These are phyloP conservation scores for Sebastes steindachneri DNA, from an alignment of 2,797 vertebrate species.

Conservation along the genomic window DNA sequence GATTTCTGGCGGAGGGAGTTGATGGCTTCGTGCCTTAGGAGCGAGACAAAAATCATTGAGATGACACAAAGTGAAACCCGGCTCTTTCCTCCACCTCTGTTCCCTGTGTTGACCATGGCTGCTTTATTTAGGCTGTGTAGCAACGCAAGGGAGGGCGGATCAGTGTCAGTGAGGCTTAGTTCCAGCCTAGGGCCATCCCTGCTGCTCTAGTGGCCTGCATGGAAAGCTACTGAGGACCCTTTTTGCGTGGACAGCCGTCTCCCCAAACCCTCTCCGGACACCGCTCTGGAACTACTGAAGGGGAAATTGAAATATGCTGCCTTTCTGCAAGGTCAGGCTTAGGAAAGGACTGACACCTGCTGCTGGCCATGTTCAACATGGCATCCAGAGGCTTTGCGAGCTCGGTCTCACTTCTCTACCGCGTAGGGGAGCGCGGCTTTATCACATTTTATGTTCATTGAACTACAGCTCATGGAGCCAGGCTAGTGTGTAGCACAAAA, in stretches of 20 bases:
- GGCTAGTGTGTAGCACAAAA: neutral
- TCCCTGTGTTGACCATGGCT: conserved; percentile 21
- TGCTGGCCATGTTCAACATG: conserved; percentile 60
- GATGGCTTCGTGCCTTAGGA: neutral
- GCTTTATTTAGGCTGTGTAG: conserved; percentile 70
- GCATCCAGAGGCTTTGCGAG: conserved; percentile 20
- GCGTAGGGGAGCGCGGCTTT: neutral
- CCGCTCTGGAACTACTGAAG: conserved; percentile 57
- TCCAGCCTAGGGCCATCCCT: conserved; percentile 67
- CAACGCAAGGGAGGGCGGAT: conserved; percentile 60
- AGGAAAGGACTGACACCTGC: conserved; percentile 52
- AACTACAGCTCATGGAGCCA: conserved; percentile 6
- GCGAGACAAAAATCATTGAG: conserved; percentile 30
- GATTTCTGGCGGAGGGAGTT: conserved; percentile 14
- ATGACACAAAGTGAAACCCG: conserved; percentile 45
- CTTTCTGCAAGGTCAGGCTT: conserved; percentile 58
- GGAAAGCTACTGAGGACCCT: conserved; percentile 44
- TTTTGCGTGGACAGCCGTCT: conserved; percentile 45
- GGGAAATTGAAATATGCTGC: conserved; percentile 68
- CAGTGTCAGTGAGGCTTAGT: conserved; percentile 75
- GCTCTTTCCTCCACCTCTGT: conserved; percentile 33
- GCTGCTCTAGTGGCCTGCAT: conserved; percentile 64
- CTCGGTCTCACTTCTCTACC: conserved; percentile 8
- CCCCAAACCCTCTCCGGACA: conserved; percentile 47
- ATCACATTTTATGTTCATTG: conserved; percentile 6